These are phyloP conservation scores for Aix galericulata DNA, from an alignment of 2,113 vertebrate genomes.

Conservation along the genomic window DNA sequence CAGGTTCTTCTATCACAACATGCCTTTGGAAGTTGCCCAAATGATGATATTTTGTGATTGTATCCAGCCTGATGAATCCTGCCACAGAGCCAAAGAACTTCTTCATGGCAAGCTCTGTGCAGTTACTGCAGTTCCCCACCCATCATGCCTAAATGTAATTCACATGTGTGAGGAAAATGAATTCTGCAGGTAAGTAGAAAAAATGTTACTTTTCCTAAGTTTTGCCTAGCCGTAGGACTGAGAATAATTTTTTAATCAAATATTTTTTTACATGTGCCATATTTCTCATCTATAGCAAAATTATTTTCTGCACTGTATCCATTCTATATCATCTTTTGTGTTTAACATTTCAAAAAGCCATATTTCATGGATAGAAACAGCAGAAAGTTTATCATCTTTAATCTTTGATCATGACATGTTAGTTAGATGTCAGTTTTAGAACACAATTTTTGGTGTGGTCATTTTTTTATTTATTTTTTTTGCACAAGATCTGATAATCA, in stretches of 20 bases:
- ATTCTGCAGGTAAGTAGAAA: constrained; percentile 82
- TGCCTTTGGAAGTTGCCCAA: constrained; percentile 82
- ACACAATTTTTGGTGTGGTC: background rate
- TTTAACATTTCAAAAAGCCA: background rate
- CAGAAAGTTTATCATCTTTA: background rate
- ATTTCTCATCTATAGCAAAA: background rate
- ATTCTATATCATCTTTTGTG: background rate
- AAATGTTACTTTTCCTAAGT: background rate
- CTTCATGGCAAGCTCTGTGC: constrained; percentile 85
- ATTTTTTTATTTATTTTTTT: background rate
- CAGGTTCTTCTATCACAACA: constrained; percentile 81
- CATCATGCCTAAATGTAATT: constrained; percentile 82
- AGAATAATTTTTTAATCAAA: background rate
- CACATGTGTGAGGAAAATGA: constrained; percentile 77
- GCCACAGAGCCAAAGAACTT: constrained; percentile 74
- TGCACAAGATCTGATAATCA: background rate
- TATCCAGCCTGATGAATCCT: constrained; percentile 77
- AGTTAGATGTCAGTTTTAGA: background rate
- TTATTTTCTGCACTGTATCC: background rate
- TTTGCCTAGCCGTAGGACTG: background rate
- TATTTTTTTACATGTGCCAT: background rate
- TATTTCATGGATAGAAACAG: background rate
- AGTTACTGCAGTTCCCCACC: constrained; percentile 8
- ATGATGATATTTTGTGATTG: constrained; percentile 89
- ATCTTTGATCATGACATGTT: background rate